Percentiles rank a stretch among this genome's conserved stretches.
Conservation (phyloP, 2,888 invertebrate species). For the Thymelicus acteon region DNA sequence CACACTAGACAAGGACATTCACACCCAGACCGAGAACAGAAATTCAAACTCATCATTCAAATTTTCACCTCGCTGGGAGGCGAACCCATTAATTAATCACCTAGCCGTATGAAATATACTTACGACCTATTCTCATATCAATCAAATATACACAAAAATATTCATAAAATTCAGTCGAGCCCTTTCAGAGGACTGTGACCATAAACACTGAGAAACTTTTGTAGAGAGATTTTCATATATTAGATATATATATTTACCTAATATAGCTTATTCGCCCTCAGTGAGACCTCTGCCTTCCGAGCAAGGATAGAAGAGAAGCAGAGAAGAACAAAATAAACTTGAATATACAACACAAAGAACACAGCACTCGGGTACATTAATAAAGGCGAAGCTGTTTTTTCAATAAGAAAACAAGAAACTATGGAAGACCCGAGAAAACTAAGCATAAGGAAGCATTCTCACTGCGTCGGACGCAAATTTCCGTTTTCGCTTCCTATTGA, state of each 20-base stretch:
- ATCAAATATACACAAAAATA: no score
- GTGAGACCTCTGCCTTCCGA: not conserved
- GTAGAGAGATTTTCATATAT: no score
- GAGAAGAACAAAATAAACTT: constrained; percentile 22
- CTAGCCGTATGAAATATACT: no score
- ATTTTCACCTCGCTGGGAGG: no score
- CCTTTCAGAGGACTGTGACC: no score
- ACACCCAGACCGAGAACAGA: no score
- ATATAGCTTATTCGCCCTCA: not conserved
- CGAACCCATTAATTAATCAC: no score
- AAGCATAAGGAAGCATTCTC: constrained; percentile 17
- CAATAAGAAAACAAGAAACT: constrained; percentile 14
- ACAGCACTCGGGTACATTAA: constrained; percentile 29
- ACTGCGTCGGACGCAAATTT: constrained; percentile 30
- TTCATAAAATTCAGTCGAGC: no score
- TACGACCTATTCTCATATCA: no score
- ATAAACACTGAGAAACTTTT: no score
- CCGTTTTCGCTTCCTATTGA: constrained; percentile 23
- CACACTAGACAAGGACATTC: no score
- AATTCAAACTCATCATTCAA: no score
- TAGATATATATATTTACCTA: not conserved
- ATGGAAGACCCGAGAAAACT: constrained; percentile 5
- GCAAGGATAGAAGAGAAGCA: not conserved
- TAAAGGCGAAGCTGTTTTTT: constrained; percentile 23
- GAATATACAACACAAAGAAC: constrained; percentile 27